Evolutionary conservation across 1,140 invertebrate species (phyloP), one percentile per base, ranked within the genome.

Genomic region (Colletes gigas): DNA sequence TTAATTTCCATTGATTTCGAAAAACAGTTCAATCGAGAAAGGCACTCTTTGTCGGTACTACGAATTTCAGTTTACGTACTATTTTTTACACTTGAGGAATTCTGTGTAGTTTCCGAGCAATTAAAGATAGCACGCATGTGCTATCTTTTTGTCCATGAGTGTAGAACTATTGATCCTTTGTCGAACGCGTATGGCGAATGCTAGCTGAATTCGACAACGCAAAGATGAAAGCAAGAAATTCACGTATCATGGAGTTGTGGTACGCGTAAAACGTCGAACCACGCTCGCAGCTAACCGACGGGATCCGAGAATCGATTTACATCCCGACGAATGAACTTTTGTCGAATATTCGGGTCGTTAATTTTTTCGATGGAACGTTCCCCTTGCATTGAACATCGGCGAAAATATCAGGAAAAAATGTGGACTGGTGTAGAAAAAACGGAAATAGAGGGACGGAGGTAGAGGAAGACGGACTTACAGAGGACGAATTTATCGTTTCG

Each of bases 261-360:
- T 7, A 17, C 55, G 14, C 17, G 55, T 17, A 17, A 14, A 14
- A 4, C 15, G 15, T 57, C 7, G 60, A 15, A 12, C n/a, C 30
- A 72, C 70, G 41, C 39, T 60, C 44, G 30, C 15, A 63, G 50
- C 47, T 62, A 65, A 41, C 17, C 30, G 1, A 4, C 12, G 21
- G 21, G 7, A 65, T 65, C 30, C 47, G 30, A 8, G 44, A 65
- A 74, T 74, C 72, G 47, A 65, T 74, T 65, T 50, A 5, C 41
- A 60, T 52, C 41, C 8, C 59, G 21, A 39, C 39, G 44, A 74
- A 52, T 52, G 59, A 50, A 63, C 59, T 39, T 74, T 63, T 50
- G 44, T 39, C 14, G 59, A 74, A 74, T 60, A 50, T 63, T 19
- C 71, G 21, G 10, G n/a, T 74, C 71, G 59, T 74, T 73, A 39